A percentile compares a stretch with the other conserved stretches of the same genome.
phyloP scores from a whole-genome alignment of 37 sponge, comb jelly and placozoan genomes.

The Eunapius fragilis region DNA sequence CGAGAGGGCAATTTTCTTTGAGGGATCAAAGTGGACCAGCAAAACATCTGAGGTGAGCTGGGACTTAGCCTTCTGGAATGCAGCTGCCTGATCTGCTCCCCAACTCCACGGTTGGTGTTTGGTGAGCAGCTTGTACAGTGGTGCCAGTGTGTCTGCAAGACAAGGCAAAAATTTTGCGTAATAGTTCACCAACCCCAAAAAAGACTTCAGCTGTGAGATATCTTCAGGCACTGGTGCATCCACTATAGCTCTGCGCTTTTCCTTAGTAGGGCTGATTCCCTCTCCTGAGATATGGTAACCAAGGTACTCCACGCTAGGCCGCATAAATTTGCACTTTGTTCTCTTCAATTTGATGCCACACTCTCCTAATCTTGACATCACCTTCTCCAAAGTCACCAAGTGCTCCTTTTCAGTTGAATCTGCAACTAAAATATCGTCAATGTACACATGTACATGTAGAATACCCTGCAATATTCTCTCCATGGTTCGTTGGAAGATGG shows the following conservation, averaged over 20 bases:
- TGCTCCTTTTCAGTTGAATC: constrained; percentile 7
- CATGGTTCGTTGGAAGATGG: constrained; percentile 36
- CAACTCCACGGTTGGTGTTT: constrained; percentile 16
- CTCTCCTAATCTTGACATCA: constrained; percentile 6
- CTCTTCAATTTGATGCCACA: constrained; percentile 31
- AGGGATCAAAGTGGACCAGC: too few species aligned
- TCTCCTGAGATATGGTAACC: constrained; percentile 34
- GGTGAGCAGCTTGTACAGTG: constrained; percentile 24
- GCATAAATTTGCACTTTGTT: constrained; percentile 29
- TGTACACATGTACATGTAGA: constrained; percentile 3
- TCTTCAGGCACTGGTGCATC: constrained; percentile 28
- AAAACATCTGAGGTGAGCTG: too few species aligned
- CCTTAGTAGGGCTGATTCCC: constrained; percentile 20
- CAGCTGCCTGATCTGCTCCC: constrained; percentile 1
- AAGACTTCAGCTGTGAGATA: constrained; percentile 32
- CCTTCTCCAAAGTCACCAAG: constrained; percentile 8
- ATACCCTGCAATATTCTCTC: constrained; percentile 54
- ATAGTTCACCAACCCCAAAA: constrained; percentile 43
- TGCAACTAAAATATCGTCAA: constrained; percentile 30
- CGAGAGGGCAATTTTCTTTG: too few species aligned
- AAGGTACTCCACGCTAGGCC: constrained; percentile 15
- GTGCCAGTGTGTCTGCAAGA: constrained; percentile 32
- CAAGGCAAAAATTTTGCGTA: constrained; percentile 46
- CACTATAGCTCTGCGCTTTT: constrained; percentile 29
- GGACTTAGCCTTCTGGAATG: constrained; percentile 25